Evolutionary conservation across 2,797 vertebrate genomes (phyloP), one percentile per base, ranked within the genome.

Genomic region (Chrysolophus pictus): DNA sequence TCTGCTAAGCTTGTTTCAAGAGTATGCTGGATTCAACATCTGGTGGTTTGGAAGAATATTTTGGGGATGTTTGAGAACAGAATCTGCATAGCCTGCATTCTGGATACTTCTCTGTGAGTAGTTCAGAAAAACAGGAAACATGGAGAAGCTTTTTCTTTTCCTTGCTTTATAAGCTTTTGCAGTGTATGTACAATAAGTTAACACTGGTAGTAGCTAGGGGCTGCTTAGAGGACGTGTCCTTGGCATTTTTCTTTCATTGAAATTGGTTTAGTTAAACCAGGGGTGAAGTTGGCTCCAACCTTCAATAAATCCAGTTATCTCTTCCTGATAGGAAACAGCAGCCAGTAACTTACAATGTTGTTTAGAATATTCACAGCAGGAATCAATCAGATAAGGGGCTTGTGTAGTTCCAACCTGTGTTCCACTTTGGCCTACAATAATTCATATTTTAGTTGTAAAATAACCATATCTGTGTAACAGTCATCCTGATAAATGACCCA

Each of bases 281-380:
- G 26, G 15, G 14, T 72, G 69, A 89, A 81, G 69, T n/a, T 89
- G 69, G 49, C 55, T 93, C 51, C 85, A 76, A 18, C 63, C 33
- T 83, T 67, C 51, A 87, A 84, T 87, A 91, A 88, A 94, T 85
- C 51, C 70, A 22, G 68, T 94, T 93, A 64, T 95, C 95, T 95
- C 83, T 95, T 95, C 91, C 94, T 96, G 77, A 82, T 79, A 91
- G 93, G 93, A 96, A 96, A 82, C 87, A 92, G 80, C 83, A 93
- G 89, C 89, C 81, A 62, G 72, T 73, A 92, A 86, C 79, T 95
- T 89, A 92, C 71, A 69, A 23, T 71, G 71, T 70, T 93, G 80
- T 84, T 93, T 88, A 62, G 91, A 93, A 86, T 28, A 71, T 67
- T 92, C 56, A 14, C 71, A 92, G 84, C 51, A 84, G 68, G 76